phyloP scores from a whole-genome alignment of 2,113 vertebrate genomes.

The Romanogobio albipinnatus region DNA sequence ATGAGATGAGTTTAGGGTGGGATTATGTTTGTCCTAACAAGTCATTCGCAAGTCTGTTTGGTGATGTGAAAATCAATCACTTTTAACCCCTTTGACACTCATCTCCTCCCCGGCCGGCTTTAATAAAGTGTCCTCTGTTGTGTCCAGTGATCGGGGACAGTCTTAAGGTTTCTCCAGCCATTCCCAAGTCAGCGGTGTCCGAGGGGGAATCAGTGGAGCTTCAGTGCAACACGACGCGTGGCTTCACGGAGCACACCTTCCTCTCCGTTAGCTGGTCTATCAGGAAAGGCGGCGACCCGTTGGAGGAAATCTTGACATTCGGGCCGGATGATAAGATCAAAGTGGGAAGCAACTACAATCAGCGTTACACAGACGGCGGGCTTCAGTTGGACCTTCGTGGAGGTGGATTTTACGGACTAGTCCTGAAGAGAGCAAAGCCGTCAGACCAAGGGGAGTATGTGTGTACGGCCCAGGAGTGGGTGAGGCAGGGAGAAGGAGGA shows the following conservation, averaged over 20 bases:
- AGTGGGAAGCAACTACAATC: slow-evolving; percentile 68
- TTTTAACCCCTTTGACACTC: background rate
- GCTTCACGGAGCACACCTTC: slow-evolving; percentile 73
- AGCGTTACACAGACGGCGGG: slow-evolving; percentile 75
- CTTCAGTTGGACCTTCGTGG: slow-evolving; percentile 73
- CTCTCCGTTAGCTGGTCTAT: slow-evolving; percentile 81
- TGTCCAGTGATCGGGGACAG: slow-evolving; percentile 78
- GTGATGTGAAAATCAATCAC: background rate
- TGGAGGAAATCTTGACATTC: slow-evolving; percentile 70
- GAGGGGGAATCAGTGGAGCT: slow-evolving; percentile 79
- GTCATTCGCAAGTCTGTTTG: background rate
- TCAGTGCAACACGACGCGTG: slow-evolving; percentile 67
- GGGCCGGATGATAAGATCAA: slow-evolving; percentile 77
- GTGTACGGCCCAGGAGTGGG: slow-evolving; percentile 83
- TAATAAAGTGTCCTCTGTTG: slow-evolving; percentile 1
- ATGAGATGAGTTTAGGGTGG: background rate
- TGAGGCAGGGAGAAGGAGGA: slow-evolving; percentile 70
- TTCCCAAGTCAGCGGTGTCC: slow-evolving; percentile 63
- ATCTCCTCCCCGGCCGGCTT: background rate
- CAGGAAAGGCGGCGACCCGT: slow-evolving; percentile 40
- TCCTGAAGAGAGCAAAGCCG: slow-evolving; percentile 65
- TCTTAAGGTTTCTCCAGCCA: slow-evolving; percentile 69
- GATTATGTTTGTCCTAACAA: background rate
- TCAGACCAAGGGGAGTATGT: slow-evolving; percentile 76
- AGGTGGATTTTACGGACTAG: slow-evolving; percentile 71